Base-by-base conservation (phyloP, 2,113 vertebrate genomes). In the Pleuronectes platessa region DNA sequence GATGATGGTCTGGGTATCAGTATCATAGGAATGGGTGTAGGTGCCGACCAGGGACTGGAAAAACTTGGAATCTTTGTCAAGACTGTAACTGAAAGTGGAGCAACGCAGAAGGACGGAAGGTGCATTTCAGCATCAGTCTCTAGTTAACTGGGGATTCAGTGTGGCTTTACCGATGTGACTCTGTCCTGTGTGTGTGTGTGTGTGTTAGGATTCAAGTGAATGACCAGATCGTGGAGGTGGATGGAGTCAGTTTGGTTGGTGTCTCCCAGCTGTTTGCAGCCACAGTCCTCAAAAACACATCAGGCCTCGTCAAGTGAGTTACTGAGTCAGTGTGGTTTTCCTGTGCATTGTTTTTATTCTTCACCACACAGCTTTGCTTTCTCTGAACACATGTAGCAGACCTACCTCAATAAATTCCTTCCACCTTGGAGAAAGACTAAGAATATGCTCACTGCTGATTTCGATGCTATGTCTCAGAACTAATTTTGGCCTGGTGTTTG, bases 31-130 rank as follows among this genome's bases (percentile, higher is more conserved):
- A 97, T 97, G 96, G 96, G 96, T 68, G 96, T 97, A 40, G 96
- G 96, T 64, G 96, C 96, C 45, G 96, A 97, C 85, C 96, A 97
- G 77, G 96, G 96, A 10, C 87, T 97, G 90, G 96, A 97, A 88
- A 97, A 97, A 88, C 90, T 97, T 35, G 96, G 96, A 68, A 97
- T 97, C 84, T 97, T 97, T 87, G 95, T 97, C 69, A 97, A 97
- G 94, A 96, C 96, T 2, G 90, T 97, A 86, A 96, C 96, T 40
- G 95, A 96, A 78, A 94, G 95, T 67, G 96, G 96, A 87, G 94
- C 96, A 67, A 95, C 96, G 62, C 91, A 96, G 31, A 93, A 83
- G 65, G 96, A 97, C 69, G 95, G 94, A 84, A 92, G 96, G 96
- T 97, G 87, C 81, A 86, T 47, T 10, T 26, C 6, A n/a, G 42